Base-by-base conservation (phyloP, 1,140 invertebrate genomes). In the Drosophila nebulosa region DNA sequence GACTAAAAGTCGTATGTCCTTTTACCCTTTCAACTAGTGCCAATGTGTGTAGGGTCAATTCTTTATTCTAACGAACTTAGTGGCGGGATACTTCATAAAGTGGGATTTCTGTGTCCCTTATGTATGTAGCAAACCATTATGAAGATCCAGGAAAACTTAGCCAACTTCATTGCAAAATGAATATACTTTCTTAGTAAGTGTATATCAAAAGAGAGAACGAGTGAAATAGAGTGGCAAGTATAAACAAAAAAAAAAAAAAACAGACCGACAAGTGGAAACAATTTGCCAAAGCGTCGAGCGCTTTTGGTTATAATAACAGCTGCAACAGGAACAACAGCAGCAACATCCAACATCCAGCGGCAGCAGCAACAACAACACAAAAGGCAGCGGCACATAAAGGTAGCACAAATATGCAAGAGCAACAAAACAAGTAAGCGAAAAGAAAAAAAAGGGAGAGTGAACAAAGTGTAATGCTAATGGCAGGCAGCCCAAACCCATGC, bases 301-400 rank as follows among this genome's bases (percentile, higher is more conserved):
- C 72, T 75, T 72, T 30, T 80, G 81, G 73, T 84, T 86, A 86
- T 84, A 84, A 84, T 86, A 84, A 86, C 80, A 84, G 80, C 68
- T 77, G 53, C 55, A 63, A 30, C 52, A 46, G 60, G 52, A 75
- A 58, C 39, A 32, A 51, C 42, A 74, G 70, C 70, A 27, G 51
- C 51, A 53, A 5, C 52, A 53, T 16, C 14, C 51, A 53, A 53
- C 30, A 32, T 32, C 10, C 30, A n/a, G n/a, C n/a, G n/a, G n/a
- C 36, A 30, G 50, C 68, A 73, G 69, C 69, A 26, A 10, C 50
- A 52, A 3, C 50, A 55, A 16, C 14, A 53, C 51, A 53, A 27
- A 59, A 50, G 22, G 22, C 36, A 27, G 58, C 10, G 27, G 55
- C 39, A 10, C 58, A 60, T 60, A 60, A 60, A 60, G 58, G 58